Conservation (phyloP, 2,797 vertebrate genomes). For the Paramormyrops hopkinsi region DNA sequence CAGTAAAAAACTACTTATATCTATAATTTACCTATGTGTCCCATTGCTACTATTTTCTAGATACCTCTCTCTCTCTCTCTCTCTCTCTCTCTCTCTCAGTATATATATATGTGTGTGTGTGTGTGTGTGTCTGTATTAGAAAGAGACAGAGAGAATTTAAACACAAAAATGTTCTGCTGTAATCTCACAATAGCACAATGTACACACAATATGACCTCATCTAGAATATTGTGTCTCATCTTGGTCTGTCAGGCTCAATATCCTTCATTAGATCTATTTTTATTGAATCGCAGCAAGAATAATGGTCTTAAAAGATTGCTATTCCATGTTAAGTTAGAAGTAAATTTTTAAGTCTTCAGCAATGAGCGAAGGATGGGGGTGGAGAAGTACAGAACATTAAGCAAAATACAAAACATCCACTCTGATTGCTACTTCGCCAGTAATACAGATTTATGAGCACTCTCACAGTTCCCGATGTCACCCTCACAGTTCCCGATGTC, state of each 20-base stretch:
- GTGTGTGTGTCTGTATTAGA: not conserved
- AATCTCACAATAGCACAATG: not conserved
- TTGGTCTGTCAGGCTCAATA: not conserved
- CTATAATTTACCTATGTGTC: not conserved
- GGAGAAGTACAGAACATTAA: not conserved
- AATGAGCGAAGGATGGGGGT: not conserved
- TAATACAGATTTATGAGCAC: not conserved
- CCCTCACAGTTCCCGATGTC: not conserved
- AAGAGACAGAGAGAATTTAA: not conserved
- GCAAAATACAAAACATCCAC: not conserved
- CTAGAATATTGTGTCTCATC: not conserved
- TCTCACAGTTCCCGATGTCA: not conserved
- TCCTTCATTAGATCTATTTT: not conserved
- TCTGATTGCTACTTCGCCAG: not conserved
- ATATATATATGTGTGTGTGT: too few species aligned
- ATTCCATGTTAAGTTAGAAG: not conserved
- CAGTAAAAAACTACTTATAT: not conserved
- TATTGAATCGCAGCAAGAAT: not conserved
- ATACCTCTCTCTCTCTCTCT: not conserved
- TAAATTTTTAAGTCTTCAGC: not conserved
- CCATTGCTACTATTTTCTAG: not conserved
- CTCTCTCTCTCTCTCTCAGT: not conserved
- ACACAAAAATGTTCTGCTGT: not conserved
- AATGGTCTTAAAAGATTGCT: not conserved
- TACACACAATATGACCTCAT: not conserved